Conservation (phyloP, 1,140 invertebrate species). For the Leguminivora glycinivorella region DNA sequence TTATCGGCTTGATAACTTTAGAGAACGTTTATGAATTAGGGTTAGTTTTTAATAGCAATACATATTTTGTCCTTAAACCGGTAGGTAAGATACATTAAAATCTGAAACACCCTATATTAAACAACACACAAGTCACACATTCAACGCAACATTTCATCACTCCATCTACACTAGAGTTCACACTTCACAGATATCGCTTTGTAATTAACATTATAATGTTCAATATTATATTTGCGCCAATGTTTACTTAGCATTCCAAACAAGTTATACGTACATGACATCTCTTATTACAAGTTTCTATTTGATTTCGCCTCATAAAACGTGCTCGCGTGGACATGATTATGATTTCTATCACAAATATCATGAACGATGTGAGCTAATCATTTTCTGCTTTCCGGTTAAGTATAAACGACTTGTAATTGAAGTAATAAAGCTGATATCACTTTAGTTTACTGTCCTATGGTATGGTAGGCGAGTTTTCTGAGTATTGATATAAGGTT, state of each 20-base stretch:
- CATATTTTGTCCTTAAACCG: not conserved
- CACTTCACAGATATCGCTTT: conserved; percentile 53
- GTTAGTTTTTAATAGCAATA: no score
- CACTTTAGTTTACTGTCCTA: conserved; percentile 20
- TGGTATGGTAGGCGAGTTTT: conserved; percentile 30
- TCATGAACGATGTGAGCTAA: conserved; percentile 56
- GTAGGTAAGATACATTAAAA: not conserved
- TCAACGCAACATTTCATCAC: not conserved
- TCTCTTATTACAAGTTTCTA: conserved; percentile 78
- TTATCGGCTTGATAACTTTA: no score
- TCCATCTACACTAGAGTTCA: conserved; percentile 36
- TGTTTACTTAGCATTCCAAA: conserved; percentile 72
- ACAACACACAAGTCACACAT: not conserved
- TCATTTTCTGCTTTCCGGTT: conserved; percentile 33
- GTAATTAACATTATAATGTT: conserved; percentile 68
- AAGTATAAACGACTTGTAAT: not conserved
- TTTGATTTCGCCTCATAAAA: conserved; percentile 76
- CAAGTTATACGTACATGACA: conserved; percentile 64
- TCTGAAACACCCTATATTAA: not conserved
- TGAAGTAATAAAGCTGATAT: not conserved
- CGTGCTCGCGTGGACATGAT: conserved; percentile 67
- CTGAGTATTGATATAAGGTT: conserved; percentile 41
- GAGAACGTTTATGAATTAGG: no score
- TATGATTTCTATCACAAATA: conserved; percentile 76
- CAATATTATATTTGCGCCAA: conserved; percentile 70